Evolutionary conservation across 1,140 invertebrate genomes (phyloP).

Genomic region (Gyrodactylus bullatarudis): DNA sequence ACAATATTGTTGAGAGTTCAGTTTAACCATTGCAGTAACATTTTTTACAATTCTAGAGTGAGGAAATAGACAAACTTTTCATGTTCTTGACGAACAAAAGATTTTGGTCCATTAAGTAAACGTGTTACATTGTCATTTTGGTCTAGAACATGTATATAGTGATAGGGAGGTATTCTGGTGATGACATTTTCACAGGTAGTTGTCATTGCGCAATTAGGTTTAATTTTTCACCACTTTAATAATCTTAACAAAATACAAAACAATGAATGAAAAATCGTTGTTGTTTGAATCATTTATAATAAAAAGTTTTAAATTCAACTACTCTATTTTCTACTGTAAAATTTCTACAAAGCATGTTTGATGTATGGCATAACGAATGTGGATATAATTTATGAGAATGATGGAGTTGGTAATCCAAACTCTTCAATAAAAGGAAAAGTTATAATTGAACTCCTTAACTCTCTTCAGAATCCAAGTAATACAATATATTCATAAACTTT

Average conservation of each 20-base stretch:
- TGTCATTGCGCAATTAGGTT: too few relatives aligned
- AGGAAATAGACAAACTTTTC: slow-evolving; percentile 13
- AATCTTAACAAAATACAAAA: too few relatives aligned
- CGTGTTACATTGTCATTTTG: slow-evolving; percentile 24
- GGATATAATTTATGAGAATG: background rate
- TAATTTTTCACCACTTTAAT: too few relatives aligned
- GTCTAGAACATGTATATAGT: slow-evolving; percentile 24
- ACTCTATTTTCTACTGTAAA: too few relatives aligned
- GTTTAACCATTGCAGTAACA: slow-evolving; percentile 23
- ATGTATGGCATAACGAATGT: background rate
- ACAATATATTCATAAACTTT: background rate
- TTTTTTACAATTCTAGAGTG: slow-evolving; percentile 16
- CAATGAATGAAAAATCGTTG: too few relatives aligned
- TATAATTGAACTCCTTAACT: background rate
- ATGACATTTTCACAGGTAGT: background rate
- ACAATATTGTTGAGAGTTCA: slow-evolving; percentile 24
- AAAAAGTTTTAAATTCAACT: too few relatives aligned
- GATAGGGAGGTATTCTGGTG: slow-evolving; percentile 21
- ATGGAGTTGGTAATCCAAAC: background rate
- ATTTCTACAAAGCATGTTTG: too few relatives aligned
- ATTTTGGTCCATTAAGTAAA: slow-evolving; percentile 23
- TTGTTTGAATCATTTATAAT: too few relatives aligned
- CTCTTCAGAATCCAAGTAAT: background rate
- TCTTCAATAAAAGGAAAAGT: background rate
- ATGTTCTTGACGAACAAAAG: slow-evolving; percentile 24